Percentiles rank a stretch among this genome's conserved stretches.
These are phyloP conservation scores for Venustaconcha ellipsiformis DNA, from an alignment of 1,140 invertebrate genomes.

Conservation along the genomic window DNA sequence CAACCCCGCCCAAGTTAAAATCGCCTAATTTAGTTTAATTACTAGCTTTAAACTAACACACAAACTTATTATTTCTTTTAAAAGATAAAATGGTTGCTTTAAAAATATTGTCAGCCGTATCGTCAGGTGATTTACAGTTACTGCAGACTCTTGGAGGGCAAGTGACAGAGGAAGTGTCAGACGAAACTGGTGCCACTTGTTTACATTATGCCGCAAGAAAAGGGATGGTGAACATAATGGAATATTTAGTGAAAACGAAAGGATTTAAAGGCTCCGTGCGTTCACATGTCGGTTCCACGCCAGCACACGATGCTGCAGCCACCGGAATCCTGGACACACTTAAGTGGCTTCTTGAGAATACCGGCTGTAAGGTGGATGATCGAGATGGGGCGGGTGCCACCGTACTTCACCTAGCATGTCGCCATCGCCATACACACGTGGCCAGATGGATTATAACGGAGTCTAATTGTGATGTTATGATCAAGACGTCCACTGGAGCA, in stretches of 20 bases:
- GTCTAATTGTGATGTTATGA: conserved; percentile 72
- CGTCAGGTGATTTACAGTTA: conserved; percentile 32
- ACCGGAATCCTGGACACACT: conserved; percentile 67
- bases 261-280: conserved; percentile 51
- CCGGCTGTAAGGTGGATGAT: conserved; percentile 61
- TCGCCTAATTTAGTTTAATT: too few species aligned
- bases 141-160: conserved; percentile 15
- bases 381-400: conserved; percentile 68
- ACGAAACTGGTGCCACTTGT: conserved; percentile 65
- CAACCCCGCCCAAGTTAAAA: too few species aligned
- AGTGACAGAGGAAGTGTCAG: conserved; percentile 42
- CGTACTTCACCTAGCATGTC: conserved; percentile 65
- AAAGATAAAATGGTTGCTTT: conserved; percentile 13
- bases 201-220: conserved; percentile 70
- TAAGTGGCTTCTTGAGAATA: conserved; percentile 65
- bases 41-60: too few species aligned
- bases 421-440: conserved; percentile 71
- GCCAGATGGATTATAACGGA: conserved; percentile 75
- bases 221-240: conserved; percentile 59
- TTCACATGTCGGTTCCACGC: conserved; percentile 65
- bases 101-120: conserved; percentile 32
- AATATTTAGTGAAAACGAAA: conserved; percentile 58
- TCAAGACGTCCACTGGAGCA: conserved; percentile 72
- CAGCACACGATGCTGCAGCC: conserved; percentile 70
- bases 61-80: too few species aligned